phyloP scores from a whole-genome alignment of 2,113 vertebrate species.

The Petrocephalus zakoni region DNA sequence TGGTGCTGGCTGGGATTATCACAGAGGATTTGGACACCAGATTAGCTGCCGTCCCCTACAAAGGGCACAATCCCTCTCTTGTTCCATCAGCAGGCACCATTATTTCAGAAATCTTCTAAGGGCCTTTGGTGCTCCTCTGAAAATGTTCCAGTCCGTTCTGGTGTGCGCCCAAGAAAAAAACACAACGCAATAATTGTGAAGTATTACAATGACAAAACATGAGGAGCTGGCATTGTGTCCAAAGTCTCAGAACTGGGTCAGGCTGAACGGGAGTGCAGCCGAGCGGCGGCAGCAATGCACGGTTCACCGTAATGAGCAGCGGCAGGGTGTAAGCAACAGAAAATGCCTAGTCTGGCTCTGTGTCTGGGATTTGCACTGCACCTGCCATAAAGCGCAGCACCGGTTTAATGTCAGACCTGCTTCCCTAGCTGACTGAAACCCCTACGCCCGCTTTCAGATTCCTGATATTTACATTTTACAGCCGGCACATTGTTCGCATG shows the following conservation, averaged over 20 bases:
- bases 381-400: background rate
- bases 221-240: background rate
- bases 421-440: background rate
- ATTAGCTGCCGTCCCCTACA: background rate
- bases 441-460: background rate
- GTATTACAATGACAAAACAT: background rate
- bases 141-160: background rate
- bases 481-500: background rate
- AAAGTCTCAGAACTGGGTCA: slow-evolving; percentile 17
- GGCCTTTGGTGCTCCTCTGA: background rate
- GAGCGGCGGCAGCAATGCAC: background rate
- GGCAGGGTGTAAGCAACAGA: background rate
- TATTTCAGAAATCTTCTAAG: background rate
- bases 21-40: slow-evolving; percentile 28
- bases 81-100: background rate
- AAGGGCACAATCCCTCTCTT: background rate
- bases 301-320: background rate
- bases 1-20: slow-evolving; percentile 62
- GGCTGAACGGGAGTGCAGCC: background rate
- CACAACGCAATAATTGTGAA: background rate
- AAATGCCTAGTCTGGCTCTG: background rate
- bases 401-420: background rate
- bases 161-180: background rate
- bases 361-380: background rate
- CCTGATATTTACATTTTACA: background rate